Conservation (phyloP, 2,888 invertebrate species). For the Microdon myrmicae region DNA sequence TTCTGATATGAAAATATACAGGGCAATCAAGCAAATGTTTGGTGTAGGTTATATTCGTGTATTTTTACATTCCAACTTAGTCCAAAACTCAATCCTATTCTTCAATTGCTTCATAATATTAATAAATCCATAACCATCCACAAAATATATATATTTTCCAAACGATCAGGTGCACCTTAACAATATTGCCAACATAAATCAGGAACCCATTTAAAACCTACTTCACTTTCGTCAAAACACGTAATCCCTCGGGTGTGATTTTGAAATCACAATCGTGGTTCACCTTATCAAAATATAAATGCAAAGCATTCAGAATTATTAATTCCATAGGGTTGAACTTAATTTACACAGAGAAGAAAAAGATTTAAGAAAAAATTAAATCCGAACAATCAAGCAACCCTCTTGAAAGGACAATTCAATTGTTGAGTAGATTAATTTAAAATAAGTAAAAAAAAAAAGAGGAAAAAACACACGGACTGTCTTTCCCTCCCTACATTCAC, state of each 20-base stretch:
- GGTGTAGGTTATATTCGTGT: no score
- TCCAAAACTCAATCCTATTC: no score
- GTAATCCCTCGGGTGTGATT: constrained; percentile 21
- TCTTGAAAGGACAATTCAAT: constrained; percentile 20
- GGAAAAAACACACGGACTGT: background rate
- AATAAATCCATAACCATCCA: no score
- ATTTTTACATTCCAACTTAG: no score
- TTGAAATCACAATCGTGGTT: constrained; percentile 32
- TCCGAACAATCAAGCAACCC: constrained; percentile 22
- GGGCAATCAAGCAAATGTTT: no score
- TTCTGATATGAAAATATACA: no score
- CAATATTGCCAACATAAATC: no score
- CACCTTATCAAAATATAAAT: constrained; percentile 8
- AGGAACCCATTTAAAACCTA: constrained; percentile 34
- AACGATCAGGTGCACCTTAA: no score
- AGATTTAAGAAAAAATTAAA: constrained; percentile 7
- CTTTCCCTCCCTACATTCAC: constrained; percentile 5
- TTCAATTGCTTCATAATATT: no score
- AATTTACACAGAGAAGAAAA: constrained; percentile 26
- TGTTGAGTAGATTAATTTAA: constrained; percentile 38
- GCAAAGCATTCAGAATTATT: constrained; percentile 14
- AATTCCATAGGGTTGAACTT: constrained; percentile 19
- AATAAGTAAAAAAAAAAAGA: background rate
- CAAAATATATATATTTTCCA: no score
- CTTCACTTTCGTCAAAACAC: constrained; percentile 38